Conservation (phyloP, 2,888 invertebrate species). For the Ischnura elegans region DNA sequence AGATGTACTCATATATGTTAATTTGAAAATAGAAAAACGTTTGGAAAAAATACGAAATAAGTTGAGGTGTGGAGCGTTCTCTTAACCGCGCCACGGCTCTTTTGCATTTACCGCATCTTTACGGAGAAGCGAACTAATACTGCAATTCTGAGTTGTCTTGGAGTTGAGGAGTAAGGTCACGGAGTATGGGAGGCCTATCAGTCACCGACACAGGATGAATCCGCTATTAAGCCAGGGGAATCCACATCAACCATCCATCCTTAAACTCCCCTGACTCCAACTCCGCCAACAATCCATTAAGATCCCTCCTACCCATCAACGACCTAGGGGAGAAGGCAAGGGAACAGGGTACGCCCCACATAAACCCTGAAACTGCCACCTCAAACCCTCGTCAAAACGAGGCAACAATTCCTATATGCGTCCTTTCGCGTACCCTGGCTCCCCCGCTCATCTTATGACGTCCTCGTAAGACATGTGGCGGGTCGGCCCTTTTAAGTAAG, state of each 20-base stretch:
- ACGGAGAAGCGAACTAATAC: background rate
- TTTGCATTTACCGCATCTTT: background rate
- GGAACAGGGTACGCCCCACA: background rate
- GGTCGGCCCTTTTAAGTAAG: background rate
- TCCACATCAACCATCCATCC: slow-evolving; percentile 8
- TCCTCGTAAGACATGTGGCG: background rate
- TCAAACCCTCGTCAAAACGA: slow-evolving; percentile 13
- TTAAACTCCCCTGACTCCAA: background rate
- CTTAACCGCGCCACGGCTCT: background rate
- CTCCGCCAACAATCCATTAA: slow-evolving; percentile 17
- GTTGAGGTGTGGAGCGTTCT: too few relatives aligned
- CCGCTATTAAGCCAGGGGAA: slow-evolving; percentile 15
- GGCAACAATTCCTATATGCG: background rate
- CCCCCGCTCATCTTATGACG: background rate
- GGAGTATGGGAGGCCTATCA: background rate
- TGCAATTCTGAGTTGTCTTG: background rate
- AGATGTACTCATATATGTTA: too few relatives aligned
- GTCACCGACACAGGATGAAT: background rate
- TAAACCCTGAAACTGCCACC: background rate
- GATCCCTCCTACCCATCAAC: background rate
- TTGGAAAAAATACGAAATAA: too few relatives aligned
- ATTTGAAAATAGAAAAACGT: too few relatives aligned
- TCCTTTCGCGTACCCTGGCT: background rate
- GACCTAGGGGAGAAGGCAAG: background rate
- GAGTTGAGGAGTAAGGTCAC: background rate